Conservation (phyloP, 2,797 vertebrate genomes). For the Mycteria americana region DNA sequence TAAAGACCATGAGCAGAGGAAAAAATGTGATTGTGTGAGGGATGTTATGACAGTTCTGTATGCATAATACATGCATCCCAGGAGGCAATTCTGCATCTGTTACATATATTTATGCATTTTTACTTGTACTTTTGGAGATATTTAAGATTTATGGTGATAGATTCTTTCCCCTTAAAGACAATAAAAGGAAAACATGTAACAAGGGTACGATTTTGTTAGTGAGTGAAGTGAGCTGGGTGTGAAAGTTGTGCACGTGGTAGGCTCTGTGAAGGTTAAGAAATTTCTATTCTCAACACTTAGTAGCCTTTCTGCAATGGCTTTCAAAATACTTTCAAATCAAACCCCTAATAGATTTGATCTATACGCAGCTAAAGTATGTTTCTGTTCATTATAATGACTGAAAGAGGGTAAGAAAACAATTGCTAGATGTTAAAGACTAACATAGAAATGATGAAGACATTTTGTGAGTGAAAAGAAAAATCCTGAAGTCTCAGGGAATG, state of each 20-base stretch:
- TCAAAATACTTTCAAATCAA: conserved; percentile 42
- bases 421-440: conserved; percentile 54
- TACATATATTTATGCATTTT: conserved; percentile 78
- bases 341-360: conserved; percentile 48
- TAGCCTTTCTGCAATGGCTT: conserved; percentile 20
- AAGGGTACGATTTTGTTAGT: conserved; percentile 58
- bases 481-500: conserved; percentile 23
- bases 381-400: conserved; percentile 56
- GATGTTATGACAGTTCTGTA: conserved; percentile 71
- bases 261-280: conserved; percentile 46
- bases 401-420: conserved; percentile 51
- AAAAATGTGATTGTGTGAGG: conserved; percentile 57
- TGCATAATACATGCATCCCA: conserved; percentile 75
- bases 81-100: conserved; percentile 75
- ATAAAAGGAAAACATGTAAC: conserved; percentile 71
- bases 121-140: conserved; percentile 71
- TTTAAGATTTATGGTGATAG: conserved; percentile 75
- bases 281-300: neutral
- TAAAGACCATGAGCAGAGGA: conserved; percentile 63
- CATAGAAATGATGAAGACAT: conserved; percentile 53
- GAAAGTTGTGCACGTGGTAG: conserved; percentile 8
- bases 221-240: neutral
- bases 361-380: conserved; percentile 30
- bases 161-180: conserved; percentile 71
- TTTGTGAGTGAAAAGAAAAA: conserved; percentile 46